Evolutionary conservation across 2,113 vertebrate genomes (phyloP), one percentile per base, ranked within the genome.

Genomic region (Mola mola): DNA sequence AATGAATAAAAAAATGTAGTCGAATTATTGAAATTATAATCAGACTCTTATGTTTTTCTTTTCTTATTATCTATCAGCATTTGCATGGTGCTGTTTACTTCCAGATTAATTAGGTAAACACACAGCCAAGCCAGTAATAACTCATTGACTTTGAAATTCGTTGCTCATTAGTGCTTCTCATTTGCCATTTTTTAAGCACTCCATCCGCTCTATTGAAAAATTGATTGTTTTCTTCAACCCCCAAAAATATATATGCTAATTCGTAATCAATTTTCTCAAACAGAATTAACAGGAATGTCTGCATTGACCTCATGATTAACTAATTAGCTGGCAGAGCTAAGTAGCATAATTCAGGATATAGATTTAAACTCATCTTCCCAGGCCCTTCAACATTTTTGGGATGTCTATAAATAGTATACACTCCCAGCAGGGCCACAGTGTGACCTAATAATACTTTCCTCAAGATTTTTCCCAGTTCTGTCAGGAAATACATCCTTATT

Each of bases 261-360:
- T 76, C 55, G 6, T 11, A 11, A 81, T 69, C 25, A 65, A 69
- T 72, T 73, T 58, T 36, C 20, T 47, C 62, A 61, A 71, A 55
- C 52, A 50, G 20, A 15, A 36, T 47, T 65, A 7, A 37, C 46
- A 61, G 60, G 47, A 72, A 26, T n/a, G 66, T 31, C 25, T 52
- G 49, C 16, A 47, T 31, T 78, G 79, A 82, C 66, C 59, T 75
- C 83, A 71, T 55, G 34, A 52, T 70, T 34, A 72, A 67, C 43
- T 25, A 43, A 28, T 61, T 46, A 8, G 21, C 36, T 22, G 13
- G 42, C 46, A 47, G 24, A 52, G 51, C 31, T 63, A 53, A 82
- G 53, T 25, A 57, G 48, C 57, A 71, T 57, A 46, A 66, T 47
- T 67, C 47, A 40, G 28, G 12, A 52, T 21, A 29, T 20, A 16